A percentile compares a stretch with the other conserved stretches of the same genome.
Evolutionary conservation across 2,888 invertebrate genomes (phyloP).

Genomic region (Athripsodes cinereus): DNA sequence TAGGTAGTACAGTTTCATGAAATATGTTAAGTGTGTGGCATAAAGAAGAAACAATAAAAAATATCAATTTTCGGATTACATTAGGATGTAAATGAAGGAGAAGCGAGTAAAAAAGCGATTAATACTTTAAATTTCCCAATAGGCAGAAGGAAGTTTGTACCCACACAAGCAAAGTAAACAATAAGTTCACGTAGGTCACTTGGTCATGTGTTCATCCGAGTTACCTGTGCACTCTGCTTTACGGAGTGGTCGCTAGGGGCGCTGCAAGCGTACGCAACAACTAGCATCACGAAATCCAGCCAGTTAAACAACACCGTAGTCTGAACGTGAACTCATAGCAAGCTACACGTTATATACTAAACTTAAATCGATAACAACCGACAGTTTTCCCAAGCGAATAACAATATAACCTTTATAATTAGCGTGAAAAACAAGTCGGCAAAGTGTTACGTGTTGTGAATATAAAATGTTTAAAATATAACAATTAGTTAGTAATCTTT

Average conservation of each 20-base stretch:
- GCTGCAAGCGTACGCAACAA: conserved; percentile 26
- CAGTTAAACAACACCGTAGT: conserved; percentile 13
- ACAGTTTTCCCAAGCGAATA: not conserved
- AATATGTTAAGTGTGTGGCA: too few species aligned
- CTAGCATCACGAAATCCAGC: conserved; percentile 18
- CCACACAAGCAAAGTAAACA: conserved; percentile 14
- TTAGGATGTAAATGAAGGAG: too few species aligned
- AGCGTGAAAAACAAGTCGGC: not conserved
- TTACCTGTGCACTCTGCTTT: conserved; percentile 20
- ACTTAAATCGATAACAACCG: conserved; percentile 5
- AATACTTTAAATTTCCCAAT: too few species aligned
- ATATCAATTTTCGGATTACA: too few species aligned
- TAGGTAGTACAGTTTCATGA: too few species aligned
- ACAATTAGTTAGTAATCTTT: conserved; percentile 1
- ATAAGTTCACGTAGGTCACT: conserved; percentile 17
- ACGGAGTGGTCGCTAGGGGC: conserved; percentile 9
- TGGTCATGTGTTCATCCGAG: conserved; percentile 13
- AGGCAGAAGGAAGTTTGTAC: too few species aligned
- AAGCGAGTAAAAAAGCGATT: too few species aligned
- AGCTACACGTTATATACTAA: conserved; percentile 1
- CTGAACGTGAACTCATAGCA: conserved; percentile 7
- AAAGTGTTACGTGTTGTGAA: too few species aligned
- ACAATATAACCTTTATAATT: not conserved
- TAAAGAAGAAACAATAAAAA: too few species aligned
- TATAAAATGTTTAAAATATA: conserved; percentile 4